A percentile compares a stretch with the other conserved stretches of the same genome.
Conservation (phyloP, 1,140 invertebrate species). For the Stegodyphus dumicola region DNA sequence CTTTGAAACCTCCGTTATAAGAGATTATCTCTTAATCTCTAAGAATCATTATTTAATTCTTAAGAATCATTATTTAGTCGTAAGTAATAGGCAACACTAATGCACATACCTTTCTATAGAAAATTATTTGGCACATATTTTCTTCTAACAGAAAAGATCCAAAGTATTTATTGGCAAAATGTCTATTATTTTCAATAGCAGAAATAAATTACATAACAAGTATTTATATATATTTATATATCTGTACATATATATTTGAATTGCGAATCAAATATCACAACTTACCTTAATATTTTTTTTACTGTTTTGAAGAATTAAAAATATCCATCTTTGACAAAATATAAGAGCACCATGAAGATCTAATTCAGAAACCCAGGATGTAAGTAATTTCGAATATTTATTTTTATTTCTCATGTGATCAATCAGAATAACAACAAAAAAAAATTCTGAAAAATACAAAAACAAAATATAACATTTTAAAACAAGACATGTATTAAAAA, state of each 20-base stretch:
- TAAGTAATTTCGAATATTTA: slow-evolving; percentile 22
- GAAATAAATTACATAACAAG: background rate
- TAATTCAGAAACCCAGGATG: slow-evolving; percentile 20
- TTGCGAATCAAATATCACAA: background rate
- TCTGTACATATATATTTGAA: too few species aligned
- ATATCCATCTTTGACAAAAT: slow-evolving; percentile 28
- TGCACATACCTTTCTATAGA: too few species aligned
- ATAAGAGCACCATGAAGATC: slow-evolving; percentile 14
- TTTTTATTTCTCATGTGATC: slow-evolving; percentile 40
- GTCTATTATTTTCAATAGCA: background rate
- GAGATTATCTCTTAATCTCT: too few species aligned
- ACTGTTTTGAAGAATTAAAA: slow-evolving; percentile 28
- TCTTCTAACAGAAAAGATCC: background rate
- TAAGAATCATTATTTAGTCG: too few species aligned
- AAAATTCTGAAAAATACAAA: background rate
- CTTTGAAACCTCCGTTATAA: too few species aligned
- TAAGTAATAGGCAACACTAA: too few species aligned
- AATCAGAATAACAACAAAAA: slow-evolving; percentile 21
- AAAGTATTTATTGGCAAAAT: background rate
- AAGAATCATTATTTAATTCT: too few species aligned
- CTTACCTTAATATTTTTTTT: slow-evolving; percentile 39
- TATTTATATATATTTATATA: too few species aligned
- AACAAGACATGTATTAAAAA: too few species aligned
- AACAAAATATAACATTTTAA: background rate
- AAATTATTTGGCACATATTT: background rate